Evolutionary conservation across 1,140 invertebrate species (phyloP).

Genomic region (Sipha flava): DNA sequence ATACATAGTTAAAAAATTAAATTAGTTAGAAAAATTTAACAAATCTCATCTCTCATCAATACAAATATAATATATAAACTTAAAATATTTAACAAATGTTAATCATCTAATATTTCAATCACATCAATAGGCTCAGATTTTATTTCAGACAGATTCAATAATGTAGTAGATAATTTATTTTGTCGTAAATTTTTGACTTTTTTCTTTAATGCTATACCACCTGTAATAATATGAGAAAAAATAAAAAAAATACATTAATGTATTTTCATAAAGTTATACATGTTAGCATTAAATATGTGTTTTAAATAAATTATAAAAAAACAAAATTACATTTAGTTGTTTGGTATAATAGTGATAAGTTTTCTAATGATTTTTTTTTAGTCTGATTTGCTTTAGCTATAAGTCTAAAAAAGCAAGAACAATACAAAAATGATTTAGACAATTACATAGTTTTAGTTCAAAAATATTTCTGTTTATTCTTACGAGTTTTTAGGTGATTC

Average conservation of each 20-base stretch:
- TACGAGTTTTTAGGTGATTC: not conserved
- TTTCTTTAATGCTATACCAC: slow-evolving; percentile 10
- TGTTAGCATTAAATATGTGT: not conserved
- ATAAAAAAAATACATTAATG: too few species aligned
- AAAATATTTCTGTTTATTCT: not conserved
- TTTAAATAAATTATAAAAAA: not conserved
- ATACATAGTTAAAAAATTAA: not conserved
- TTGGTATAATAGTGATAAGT: not conserved
- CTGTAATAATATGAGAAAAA: not conserved
- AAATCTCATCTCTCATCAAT: not conserved
- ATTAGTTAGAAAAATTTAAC: not conserved
- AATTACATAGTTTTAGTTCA: not conserved
- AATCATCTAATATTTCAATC: slow-evolving; percentile 34
- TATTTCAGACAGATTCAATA: not conserved
- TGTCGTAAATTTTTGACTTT: not conserved
- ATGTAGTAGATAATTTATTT: not conserved
- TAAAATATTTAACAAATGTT: slow-evolving; percentile 38
- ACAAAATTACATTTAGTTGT: slow-evolving; percentile 27
- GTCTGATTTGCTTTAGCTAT: not conserved
- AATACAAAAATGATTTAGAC: not conserved
- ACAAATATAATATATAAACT: not conserved
- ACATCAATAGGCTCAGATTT: not conserved
- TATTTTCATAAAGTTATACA: not conserved
- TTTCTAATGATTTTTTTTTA: slow-evolving; percentile 1
- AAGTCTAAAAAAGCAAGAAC: not conserved